phyloP scores from a whole-genome alignment of 1,140 invertebrate species.

The Phymorhynchus buccinoides region DNA sequence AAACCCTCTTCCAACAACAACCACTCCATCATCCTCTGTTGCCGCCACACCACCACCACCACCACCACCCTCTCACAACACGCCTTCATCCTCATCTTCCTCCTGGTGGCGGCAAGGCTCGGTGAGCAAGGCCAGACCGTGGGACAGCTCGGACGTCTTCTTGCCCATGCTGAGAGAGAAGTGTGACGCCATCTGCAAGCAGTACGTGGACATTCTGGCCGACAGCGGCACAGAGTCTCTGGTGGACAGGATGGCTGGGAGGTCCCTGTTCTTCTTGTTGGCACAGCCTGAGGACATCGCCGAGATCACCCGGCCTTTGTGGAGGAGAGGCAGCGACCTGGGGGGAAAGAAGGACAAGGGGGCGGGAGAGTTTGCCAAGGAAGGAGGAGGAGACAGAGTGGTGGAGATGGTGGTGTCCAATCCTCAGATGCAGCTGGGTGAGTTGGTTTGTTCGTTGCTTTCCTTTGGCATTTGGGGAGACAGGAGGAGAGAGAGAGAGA shows the following conservation, averaged over 20 bases:
- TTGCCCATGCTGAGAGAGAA: slow-evolving; percentile 59
- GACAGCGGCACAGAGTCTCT: slow-evolving; percentile 77
- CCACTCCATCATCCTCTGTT: neutral
- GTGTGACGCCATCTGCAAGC: slow-evolving; percentile 79
- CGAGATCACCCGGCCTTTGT: slow-evolving; percentile 67
- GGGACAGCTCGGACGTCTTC: slow-evolving; percentile 36
- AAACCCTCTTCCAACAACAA: neutral
- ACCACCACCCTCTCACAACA: neutral
- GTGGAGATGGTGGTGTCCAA: neutral
- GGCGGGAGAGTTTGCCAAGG: neutral
- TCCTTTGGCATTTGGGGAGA: too few species aligned
- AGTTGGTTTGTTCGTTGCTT: too few species aligned
- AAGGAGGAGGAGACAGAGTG: slow-evolving; percentile 9
- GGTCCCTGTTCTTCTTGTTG: slow-evolving; percentile 80
- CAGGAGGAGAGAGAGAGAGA: too few species aligned
- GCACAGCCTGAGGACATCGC: slow-evolving; percentile 79
- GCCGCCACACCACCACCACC: neutral
- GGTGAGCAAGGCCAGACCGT: slow-evolving; percentile 30
- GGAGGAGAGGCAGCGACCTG: neutral
- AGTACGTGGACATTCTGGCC: slow-evolving; percentile 78
- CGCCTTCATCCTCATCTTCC: neutral
- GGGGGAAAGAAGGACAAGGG: neutral
- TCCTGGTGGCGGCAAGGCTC: neutral
- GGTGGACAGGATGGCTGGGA: slow-evolving; percentile 77
- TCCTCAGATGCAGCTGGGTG: neutral